Conservation (phyloP, 2,797 vertebrate species). For the Lacerta viridis region DNA sequence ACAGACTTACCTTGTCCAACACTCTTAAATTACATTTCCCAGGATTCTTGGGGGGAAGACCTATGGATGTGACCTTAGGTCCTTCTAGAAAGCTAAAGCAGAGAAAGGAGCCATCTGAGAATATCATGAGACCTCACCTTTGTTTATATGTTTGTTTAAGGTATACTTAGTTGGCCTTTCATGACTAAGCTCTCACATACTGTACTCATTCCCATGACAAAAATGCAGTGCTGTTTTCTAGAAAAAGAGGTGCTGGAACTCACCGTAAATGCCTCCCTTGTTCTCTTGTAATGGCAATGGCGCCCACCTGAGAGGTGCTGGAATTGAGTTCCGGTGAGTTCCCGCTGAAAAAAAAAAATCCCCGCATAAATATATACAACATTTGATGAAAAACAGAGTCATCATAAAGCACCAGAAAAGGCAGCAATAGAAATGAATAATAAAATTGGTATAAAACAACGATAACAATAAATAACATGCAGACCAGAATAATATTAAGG, state of each 20-base stretch:
- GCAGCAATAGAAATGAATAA: neutral
- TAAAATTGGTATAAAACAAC: neutral
- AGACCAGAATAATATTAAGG: neutral
- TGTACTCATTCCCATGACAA: neutral
- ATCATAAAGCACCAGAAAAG: neutral
- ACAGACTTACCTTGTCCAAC: too few relatives aligned
- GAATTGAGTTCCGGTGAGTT: too few relatives aligned
- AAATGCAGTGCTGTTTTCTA: neutral
- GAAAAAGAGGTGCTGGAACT: too few relatives aligned
- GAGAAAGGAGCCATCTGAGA: neutral
- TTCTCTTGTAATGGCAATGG: too few relatives aligned
- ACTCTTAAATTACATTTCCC: too few relatives aligned
- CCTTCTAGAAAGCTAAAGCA: conserved; percentile 50
- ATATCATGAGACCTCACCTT: conserved; percentile 37
- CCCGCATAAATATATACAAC: too few relatives aligned
- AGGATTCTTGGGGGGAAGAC: too few relatives aligned
- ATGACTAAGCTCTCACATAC: neutral
- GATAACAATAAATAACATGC: neutral
- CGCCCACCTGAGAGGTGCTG: too few relatives aligned
- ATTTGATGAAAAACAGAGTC: neutral
- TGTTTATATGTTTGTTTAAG: conserved; percentile 59
- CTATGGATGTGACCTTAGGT: conserved; percentile 9
- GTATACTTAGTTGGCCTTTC: conserved; percentile 5
- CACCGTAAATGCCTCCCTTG: too few relatives aligned
- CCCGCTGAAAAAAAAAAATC: too few relatives aligned